Base-by-base conservation (phyloP, 2,888 invertebrate species). In the Cetonia aurata region DNA sequence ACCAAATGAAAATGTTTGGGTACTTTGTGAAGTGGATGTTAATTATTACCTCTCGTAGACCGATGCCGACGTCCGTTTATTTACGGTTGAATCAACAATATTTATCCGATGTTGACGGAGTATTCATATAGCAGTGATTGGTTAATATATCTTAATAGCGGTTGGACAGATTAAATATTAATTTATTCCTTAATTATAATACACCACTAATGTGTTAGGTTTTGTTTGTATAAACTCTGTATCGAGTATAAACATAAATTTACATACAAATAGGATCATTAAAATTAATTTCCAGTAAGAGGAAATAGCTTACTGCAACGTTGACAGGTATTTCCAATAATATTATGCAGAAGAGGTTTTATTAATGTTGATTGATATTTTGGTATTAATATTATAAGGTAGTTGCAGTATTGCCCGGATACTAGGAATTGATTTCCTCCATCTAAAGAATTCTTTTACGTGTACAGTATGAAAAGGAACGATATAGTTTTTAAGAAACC, bases 181-280 rank as follows among this genome's bases (percentile, higher is more conserved):
- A 65, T 65, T 65, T 65, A 65, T 65, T 65, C 62, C 37, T 48
- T 65, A 52, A 65, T 65, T 50, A 41, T 15, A 50, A 65, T 50
- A 37, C 62, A 3, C 48, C 19, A 15, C 33, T 65, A 65, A 65
- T 50, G 19, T 15, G 50, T 52, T 50, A 50, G 62, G 50, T 50
- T 65, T 65, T 50, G 50, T 50, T 50, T 50, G 50, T 50, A 41
- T 65, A 33, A 3, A 42, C 25, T 44, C 10, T 2, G 31, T 10
- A 57, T 44, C 17, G 25, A 62, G 50, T 50, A 62, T 62, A 62
- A 50, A 50, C 62, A 62, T 62, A 62, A 62, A 62, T 62, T 62
- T 62, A 62, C 62, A 62, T 62, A 50, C 48, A 62, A 62, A 62
- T 62, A 17, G 50, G 15, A 17, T 62, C 33, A 62, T 62, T 62